Conservation (phyloP, 1,140 invertebrate genomes). For the Mylabris phalerata region DNA sequence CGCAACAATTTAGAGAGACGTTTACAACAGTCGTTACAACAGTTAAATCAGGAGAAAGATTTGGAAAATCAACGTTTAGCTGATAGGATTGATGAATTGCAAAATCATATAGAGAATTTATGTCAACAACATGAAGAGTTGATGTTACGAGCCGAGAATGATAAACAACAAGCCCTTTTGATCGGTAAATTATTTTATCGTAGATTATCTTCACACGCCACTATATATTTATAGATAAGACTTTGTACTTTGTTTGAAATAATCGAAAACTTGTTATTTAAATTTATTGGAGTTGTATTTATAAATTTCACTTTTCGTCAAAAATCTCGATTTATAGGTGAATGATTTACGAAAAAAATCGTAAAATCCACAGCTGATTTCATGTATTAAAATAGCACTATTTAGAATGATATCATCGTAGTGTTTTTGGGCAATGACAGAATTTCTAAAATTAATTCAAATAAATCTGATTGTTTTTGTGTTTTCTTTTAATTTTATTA, state of each 20-base stretch:
- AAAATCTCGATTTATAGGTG: too few species aligned
- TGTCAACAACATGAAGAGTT: constrained; percentile 79
- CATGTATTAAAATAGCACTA: constrained; percentile 33
- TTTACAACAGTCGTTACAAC: constrained; percentile 62
- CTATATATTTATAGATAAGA: too few species aligned
- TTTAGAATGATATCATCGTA: constrained; percentile 29
- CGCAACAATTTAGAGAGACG: constrained; percentile 64
- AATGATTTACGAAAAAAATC: background rate
- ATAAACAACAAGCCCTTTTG: constrained; percentile 79
- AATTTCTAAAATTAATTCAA: constrained; percentile 30
- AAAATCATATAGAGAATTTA: constrained; percentile 67
- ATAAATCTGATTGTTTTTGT: too few species aligned
- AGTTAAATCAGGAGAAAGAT: constrained; percentile 67
- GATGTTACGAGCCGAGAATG: constrained; percentile 74
- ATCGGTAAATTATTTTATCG: constrained; percentile 50
- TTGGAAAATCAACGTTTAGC: constrained; percentile 63
- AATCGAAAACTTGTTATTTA: too few species aligned
- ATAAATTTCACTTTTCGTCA: too few species aligned
- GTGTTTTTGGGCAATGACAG: constrained; percentile 30
- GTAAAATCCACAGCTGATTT: constrained; percentile 22
- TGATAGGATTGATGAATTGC: constrained; percentile 64
- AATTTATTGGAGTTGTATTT: too few species aligned
- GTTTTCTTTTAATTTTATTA: too few species aligned
- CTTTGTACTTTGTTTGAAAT: too few species aligned
- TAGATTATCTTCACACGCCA: too few species aligned